phyloP scores from a whole-genome alignment of 1,140 invertebrate species.

The Drosophila quadrilineata region DNA sequence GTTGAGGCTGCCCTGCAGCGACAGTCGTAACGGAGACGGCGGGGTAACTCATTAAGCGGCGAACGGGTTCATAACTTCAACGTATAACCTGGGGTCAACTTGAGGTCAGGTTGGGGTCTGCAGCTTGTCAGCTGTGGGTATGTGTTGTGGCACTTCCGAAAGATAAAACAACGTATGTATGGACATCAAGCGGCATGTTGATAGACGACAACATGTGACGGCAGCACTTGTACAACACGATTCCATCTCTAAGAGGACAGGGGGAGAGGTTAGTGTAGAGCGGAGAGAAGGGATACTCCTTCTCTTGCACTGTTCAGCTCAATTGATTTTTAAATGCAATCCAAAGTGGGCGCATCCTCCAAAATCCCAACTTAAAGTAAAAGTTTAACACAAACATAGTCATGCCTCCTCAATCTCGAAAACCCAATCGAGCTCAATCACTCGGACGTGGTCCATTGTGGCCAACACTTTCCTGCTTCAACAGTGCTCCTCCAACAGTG shows the following conservation, averaged over 20 bases:
- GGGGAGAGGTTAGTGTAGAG: background rate
- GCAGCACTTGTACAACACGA: slow-evolving; percentile 37
- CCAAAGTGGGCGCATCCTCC: slow-evolving; percentile 19
- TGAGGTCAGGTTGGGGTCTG: slow-evolving; percentile 43
- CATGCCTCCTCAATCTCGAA: slow-evolving; percentile 10
- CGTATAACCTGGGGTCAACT: slow-evolving; percentile 19
- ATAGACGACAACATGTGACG: slow-evolving; percentile 64
- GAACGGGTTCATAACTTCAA: slow-evolving; percentile 72
- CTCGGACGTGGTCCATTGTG: slow-evolving; percentile 32
- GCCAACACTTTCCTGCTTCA: slow-evolving; percentile 50
- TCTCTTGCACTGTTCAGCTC: too few relatives aligned
- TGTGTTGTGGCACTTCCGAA: slow-evolving; percentile 38
- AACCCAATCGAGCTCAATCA: slow-evolving; percentile 17
- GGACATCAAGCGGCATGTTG: slow-evolving; percentile 32
- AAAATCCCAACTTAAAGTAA: slow-evolving; percentile 29
- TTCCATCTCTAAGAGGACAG: background rate
- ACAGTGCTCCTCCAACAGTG: slow-evolving; percentile 33
- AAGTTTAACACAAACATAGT: slow-evolving; percentile 16
- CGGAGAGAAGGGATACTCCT: too few relatives aligned
- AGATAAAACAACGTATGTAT: too few relatives aligned
- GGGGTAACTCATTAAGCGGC: slow-evolving; percentile 61
- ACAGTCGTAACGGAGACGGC: too few relatives aligned
- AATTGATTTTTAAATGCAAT: slow-evolving; percentile 65
- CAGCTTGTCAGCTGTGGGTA: slow-evolving; percentile 2
- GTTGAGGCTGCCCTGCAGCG: slow-evolving; percentile 18